Evolutionary conservation across 2,797 vertebrate species (phyloP).

Genomic region (Pipistrellus pipistrellus): DNA sequence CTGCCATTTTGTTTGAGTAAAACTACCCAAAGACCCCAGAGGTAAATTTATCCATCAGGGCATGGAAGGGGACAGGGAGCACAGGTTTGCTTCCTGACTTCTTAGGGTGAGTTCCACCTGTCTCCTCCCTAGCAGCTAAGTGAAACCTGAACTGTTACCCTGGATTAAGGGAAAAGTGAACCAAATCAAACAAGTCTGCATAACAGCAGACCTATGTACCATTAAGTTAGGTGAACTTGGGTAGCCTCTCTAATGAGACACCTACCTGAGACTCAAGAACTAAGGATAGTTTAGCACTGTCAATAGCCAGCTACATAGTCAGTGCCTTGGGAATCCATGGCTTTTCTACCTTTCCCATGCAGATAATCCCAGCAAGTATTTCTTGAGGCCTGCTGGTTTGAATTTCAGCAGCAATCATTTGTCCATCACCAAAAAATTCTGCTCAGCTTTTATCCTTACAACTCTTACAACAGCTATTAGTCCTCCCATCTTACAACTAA

Average conservation of each 20-base stretch:
- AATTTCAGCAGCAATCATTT: slow-evolving; percentile 29
- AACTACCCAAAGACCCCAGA: neutral
- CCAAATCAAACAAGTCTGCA: slow-evolving; percentile 14
- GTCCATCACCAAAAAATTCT: neutral
- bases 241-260: neutral
- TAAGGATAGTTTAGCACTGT: neutral
- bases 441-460: neutral
- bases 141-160: slow-evolving; percentile 8
- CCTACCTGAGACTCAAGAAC: neutral
- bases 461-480: neutral
- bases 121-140: neutral
- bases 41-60: neutral
- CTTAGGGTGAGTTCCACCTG: neutral
- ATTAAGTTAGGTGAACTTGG: slow-evolving; percentile 1
- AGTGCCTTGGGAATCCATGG: neutral
- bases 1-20: slow-evolving; percentile 5
- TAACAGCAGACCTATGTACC: neutral
- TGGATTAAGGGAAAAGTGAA: slow-evolving; percentile 9
- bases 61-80: neutral
- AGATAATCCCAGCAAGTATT: slow-evolving; percentile 32
- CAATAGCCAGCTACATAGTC: neutral
- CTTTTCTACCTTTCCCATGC: neutral
- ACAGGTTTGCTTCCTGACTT: neutral
- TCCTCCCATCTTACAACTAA: neutral
- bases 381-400: neutral